These are phyloP conservation scores for Chrysomela aeneicollis DNA, from an alignment of 2,888 invertebrate genomes.

Conservation along the genomic window DNA sequence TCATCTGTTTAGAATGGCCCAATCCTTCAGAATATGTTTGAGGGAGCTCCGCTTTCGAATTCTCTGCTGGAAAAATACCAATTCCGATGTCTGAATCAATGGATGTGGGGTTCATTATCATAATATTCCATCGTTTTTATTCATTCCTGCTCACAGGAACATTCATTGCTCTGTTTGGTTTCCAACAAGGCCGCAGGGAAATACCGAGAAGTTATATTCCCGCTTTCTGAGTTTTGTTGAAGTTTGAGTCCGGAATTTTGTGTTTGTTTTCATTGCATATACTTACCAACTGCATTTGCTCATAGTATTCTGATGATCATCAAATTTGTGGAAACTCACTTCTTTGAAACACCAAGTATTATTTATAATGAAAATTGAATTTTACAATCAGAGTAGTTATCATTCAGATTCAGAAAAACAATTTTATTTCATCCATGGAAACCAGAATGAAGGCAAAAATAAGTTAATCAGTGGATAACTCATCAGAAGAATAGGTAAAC, in stretches of 20 bases:
- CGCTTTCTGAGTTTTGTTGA: slow-evolving; percentile 4
- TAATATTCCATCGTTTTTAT: slow-evolving; percentile 11
- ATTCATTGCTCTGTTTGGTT: slow-evolving; percentile 14
- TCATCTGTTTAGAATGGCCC: background rate
- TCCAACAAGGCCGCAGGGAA: slow-evolving; percentile 20
- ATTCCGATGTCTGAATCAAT: slow-evolving; percentile 18
- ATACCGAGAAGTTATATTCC: slow-evolving; percentile 8
- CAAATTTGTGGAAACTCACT: background rate
- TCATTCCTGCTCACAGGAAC: slow-evolving; percentile 17
- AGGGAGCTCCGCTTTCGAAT: slow-evolving; percentile 8
- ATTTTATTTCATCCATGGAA: too few species aligned
- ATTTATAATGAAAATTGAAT: too few species aligned
- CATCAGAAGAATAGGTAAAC: too few species aligned
- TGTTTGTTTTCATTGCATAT: slow-evolving; percentile 17
- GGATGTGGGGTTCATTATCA: slow-evolving; percentile 18
- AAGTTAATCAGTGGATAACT: too few species aligned
- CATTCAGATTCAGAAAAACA: too few species aligned
- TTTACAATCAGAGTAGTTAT: too few species aligned
- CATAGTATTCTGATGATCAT: background rate
- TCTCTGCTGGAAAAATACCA: slow-evolving; percentile 12
- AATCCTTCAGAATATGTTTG: slow-evolving; percentile 2
- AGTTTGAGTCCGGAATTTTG: slow-evolving; percentile 7
- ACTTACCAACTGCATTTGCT: background rate
- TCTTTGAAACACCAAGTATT: too few species aligned
- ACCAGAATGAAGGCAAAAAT: too few species aligned